Percentiles rank a stretch among this genome's conserved stretches.
Conservation (phyloP, 2,797 vertebrate species). For the Vireo griseus region DNA sequence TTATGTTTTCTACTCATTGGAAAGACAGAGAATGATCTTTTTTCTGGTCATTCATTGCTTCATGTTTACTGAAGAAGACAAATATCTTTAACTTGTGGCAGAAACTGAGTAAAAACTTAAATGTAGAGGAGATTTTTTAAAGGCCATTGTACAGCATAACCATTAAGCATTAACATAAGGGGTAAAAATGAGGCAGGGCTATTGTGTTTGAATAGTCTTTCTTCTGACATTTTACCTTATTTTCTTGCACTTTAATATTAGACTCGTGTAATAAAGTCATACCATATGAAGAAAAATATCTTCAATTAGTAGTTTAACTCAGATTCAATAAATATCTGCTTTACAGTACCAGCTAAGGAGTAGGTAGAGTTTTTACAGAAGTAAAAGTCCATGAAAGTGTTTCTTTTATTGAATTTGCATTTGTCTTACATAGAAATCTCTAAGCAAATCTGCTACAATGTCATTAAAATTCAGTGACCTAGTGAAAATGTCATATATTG, state of each 20-base stretch:
- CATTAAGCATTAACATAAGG: not conserved
- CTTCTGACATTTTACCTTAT: not conserved
- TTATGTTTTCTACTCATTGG: not conserved
- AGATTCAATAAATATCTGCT: not conserved
- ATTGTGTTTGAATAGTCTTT: not conserved
- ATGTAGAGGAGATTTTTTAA: rapidly evolving
- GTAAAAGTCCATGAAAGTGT: not conserved
- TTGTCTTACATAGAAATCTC: not conserved
- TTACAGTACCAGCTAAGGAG: not conserved
- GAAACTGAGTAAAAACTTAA: not conserved
- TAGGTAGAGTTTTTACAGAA: not conserved
- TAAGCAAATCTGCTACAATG: not conserved
- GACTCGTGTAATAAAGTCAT: not conserved
- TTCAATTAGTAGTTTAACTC: not conserved
- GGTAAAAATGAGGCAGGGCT: not conserved
- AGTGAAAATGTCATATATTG: not conserved
- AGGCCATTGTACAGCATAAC: not conserved
- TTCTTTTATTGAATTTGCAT: not conserved
- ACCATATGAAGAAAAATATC: not conserved
- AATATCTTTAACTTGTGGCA: not conserved
- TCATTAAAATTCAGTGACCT: not conserved
- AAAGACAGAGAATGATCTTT: not conserved
- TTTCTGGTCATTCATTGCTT: not conserved
- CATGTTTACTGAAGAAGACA: not conserved
- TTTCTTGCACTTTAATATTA: not conserved